Evolutionary conservation across 2,888 invertebrate genomes (phyloP).

Genomic region (Chymomyza fuscimana): DNA sequence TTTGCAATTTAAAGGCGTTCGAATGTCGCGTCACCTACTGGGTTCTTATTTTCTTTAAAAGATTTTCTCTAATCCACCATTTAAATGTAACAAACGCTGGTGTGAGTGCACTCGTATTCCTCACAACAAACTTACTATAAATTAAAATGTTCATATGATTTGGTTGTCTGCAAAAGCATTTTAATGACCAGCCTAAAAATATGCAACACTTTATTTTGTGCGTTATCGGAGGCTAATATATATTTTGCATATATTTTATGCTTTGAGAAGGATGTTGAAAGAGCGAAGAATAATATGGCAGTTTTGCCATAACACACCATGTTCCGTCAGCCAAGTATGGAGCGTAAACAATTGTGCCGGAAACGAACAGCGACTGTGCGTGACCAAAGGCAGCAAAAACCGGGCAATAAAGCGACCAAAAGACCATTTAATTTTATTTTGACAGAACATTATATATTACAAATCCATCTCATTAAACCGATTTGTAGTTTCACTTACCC

Average conservation of each 20-base stretch:
- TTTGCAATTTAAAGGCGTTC: too few relatives aligned
- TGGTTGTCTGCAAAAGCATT: not conserved
- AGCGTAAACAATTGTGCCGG: slow-evolving; percentile 5
- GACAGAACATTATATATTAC: not conserved
- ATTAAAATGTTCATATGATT: too few relatives aligned
- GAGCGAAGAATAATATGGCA: not conserved
- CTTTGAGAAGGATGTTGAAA: slow-evolving; percentile 6
- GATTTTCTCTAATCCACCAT: not conserved
- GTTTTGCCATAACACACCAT: not conserved
- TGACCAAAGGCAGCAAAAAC: not conserved
- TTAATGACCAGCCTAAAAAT: not conserved
- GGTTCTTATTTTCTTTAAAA: too few relatives aligned
- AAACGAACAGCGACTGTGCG: slow-evolving; percentile 1
- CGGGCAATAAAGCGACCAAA: not conserved
- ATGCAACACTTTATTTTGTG: not conserved
- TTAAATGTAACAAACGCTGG: not conserved
- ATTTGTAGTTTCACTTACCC: not conserved
- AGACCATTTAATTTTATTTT: not conserved
- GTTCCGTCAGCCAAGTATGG: not conserved
- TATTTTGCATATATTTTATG: not conserved
- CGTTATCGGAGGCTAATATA: not conserved
- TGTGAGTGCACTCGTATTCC: not conserved
- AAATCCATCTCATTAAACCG: not conserved
- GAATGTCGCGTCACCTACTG: too few relatives aligned
- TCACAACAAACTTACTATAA: too few relatives aligned